Percentiles rank a stretch among this genome's conserved stretches.
Conservation (phyloP, 1,140 invertebrate genomes). For the Sitobion miscanthi region DNA sequence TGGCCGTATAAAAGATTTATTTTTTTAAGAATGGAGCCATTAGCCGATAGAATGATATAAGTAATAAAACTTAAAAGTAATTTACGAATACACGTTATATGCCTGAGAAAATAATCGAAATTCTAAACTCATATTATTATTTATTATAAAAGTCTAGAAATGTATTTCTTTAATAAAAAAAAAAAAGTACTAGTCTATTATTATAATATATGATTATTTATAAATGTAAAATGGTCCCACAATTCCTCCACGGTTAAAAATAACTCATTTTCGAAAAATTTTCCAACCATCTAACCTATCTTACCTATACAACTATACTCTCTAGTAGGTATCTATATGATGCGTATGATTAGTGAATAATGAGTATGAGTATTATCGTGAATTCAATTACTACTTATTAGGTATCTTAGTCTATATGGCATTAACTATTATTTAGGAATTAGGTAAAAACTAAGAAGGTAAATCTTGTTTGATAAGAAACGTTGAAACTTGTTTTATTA, state of each 20-base stretch:
- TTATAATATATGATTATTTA: neutral
- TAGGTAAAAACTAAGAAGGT: neutral
- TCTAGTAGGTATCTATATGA: no score
- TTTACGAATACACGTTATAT: no score
- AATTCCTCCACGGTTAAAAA: neutral
- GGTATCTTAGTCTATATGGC: neutral
- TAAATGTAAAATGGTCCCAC: neutral
- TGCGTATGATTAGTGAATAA: neutral
- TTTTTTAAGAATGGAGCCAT: no score
- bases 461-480: neutral
- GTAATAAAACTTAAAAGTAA: no score
- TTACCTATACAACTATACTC: no score
- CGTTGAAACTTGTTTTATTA: neutral
- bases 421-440: neutral
- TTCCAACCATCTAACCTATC: no score
- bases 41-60: no score
- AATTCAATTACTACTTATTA: neutral
- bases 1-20: no score
- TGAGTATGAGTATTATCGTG: neutral
- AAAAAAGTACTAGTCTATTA: neutral
- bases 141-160: neutral
- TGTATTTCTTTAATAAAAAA: neutral
- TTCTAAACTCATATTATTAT: no score
- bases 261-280: no score
- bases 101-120: no score